Evolutionary conservation across 2,797 vertebrate genomes (phyloP).

Genomic region (Mergus octosetaceus): DNA sequence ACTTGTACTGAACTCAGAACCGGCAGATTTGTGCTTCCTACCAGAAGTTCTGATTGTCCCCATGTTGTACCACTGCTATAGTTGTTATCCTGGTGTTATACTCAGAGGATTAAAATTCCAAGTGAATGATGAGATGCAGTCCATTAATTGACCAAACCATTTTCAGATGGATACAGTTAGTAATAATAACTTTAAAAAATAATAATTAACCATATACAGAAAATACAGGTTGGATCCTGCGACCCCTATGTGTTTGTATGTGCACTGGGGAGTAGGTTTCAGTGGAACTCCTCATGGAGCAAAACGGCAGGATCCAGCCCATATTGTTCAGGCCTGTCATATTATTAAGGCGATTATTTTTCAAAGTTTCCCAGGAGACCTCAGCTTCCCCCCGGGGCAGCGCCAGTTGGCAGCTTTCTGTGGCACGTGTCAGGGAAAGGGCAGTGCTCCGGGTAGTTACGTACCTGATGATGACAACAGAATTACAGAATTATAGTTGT

Average conservation of each 20-base stretch:
- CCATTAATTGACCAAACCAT: neutral
- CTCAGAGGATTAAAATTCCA: neutral
- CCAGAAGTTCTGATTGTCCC: neutral
- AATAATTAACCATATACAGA: accelerated
- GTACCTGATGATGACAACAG: slow-evolving; percentile 51
- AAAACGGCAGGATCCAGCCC: slow-evolving; percentile 16
- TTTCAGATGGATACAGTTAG: neutral
- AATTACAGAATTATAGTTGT: slow-evolving; percentile 12
- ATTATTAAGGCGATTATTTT: slow-evolving; percentile 36
- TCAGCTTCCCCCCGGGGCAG: slow-evolving; percentile 16
- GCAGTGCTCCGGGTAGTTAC: slow-evolving; percentile 42
- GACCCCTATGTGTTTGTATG: neutral
- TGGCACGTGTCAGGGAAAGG: slow-evolving; percentile 40
- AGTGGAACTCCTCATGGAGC: accelerated
- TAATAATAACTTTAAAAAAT: neutral
- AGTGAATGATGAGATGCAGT: neutral
- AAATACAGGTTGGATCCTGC: neutral
- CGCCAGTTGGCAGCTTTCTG: slow-evolving; percentile 13
- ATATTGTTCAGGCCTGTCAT: slow-evolving; percentile 29
- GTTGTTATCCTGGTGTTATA: neutral
- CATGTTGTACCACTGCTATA: neutral
- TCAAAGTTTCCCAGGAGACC: slow-evolving; percentile 37
- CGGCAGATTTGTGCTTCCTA: accelerated
- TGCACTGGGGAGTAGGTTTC: accelerated
- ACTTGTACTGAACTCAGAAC: neutral